phyloP scores from a whole-genome alignment of 2,888 invertebrate genomes.

The Ryuthela nishihirai region DNA sequence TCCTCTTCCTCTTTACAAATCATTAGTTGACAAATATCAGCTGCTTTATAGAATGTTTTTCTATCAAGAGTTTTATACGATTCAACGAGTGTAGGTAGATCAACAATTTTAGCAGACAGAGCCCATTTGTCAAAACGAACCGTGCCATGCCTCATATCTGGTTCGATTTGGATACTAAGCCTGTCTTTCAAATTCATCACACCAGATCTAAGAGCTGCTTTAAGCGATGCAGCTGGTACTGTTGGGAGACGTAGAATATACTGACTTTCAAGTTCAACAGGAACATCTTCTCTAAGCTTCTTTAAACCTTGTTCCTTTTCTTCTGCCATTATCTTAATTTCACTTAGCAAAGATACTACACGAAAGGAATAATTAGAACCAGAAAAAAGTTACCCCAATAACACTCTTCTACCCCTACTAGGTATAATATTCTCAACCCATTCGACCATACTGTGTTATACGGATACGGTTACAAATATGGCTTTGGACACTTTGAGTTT shows the following conservation, averaged over 20 bases:
- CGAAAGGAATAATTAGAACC: no score
- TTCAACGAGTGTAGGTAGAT: constrained; percentile 87
- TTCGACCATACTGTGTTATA: no score
- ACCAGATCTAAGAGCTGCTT: constrained; percentile 70
- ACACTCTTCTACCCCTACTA: no score
- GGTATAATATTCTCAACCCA: no score
- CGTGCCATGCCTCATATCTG: constrained; percentile 80
- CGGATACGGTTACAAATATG: no score
- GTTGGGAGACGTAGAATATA: constrained; percentile 74
- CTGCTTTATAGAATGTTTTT: constrained; percentile 96
- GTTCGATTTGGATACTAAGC: constrained; percentile 74
- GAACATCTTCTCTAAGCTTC: constrained; percentile 12
- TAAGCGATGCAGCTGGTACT: constrained; percentile 65
- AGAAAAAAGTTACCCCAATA: no score
- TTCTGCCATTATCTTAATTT: no score
- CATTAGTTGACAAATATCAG: constrained; percentile 89
- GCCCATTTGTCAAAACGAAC: constrained; percentile 84
- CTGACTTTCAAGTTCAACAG: constrained; percentile 73
- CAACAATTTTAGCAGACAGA: constrained; percentile 78
- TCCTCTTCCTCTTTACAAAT: constrained; percentile 73
- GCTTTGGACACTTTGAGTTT: no score
- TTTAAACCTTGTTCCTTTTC: no score
- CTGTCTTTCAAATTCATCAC: constrained; percentile 75
- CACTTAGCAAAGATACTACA: no score
- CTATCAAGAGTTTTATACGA: constrained; percentile 92